Evolutionary conservation across 1,140 invertebrate species (phyloP).

Genomic region (Drosophila busckii): DNA sequence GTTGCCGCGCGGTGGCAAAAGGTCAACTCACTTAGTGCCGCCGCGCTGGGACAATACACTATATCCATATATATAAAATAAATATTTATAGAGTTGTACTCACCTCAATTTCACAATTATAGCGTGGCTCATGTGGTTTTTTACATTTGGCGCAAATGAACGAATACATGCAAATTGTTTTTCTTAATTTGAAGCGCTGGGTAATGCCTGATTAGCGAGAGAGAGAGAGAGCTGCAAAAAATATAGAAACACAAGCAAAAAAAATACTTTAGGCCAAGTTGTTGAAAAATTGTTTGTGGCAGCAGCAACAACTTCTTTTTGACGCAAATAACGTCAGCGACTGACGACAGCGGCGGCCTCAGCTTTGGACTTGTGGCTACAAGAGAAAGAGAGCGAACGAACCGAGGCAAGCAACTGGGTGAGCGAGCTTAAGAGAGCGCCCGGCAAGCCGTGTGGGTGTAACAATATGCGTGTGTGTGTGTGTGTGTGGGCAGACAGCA

Average conservation of each 20-base stretch:
- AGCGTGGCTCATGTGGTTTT: slow-evolving; percentile 69
- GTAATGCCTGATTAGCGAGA: slow-evolving; percentile 1
- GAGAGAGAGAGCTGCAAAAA: slow-evolving; percentile 16
- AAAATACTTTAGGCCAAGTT: neutral
- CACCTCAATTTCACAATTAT: slow-evolving; percentile 77
- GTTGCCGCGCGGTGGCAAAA: slow-evolving; percentile 46
- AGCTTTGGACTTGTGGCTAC: neutral
- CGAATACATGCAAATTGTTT: slow-evolving; percentile 70
- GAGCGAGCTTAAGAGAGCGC: slow-evolving; percentile 26
- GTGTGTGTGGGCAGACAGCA: slow-evolving; percentile 14
- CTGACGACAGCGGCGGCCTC: slow-evolving; percentile 58
- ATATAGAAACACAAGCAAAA: slow-evolving; percentile 4
- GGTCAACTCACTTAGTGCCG: slow-evolving; percentile 53
- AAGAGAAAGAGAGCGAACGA: neutral
- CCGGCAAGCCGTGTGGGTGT: slow-evolving; percentile 29
- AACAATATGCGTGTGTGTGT: neutral
- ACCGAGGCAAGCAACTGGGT: slow-evolving; percentile 5
- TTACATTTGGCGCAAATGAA: slow-evolving; percentile 64
- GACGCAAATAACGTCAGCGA: slow-evolving; percentile 66
- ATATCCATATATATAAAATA: slow-evolving; percentile 6
- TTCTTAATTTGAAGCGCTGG: neutral
- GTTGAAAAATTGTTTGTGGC: slow-evolving; percentile 3
- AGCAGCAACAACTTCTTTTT: slow-evolving; percentile 60
- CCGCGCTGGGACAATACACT: neutral
- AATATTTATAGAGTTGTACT: slow-evolving; percentile 30